Evolutionary conservation across 2,888 invertebrate species (phyloP).

Genomic region (Oligia strigilis): DNA sequence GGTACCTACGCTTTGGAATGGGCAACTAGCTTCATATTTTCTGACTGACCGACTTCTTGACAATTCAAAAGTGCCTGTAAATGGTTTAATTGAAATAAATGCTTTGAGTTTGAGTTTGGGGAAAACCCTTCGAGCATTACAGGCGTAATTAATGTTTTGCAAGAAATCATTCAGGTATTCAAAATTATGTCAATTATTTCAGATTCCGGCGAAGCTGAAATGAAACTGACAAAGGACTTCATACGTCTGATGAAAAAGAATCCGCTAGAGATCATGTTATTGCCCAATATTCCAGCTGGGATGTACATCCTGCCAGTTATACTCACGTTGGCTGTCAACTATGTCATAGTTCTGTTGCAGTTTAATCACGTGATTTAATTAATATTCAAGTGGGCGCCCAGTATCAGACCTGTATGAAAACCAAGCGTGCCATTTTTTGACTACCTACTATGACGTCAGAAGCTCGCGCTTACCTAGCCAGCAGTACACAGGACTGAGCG

Average conservation of each 20-base stretch:
- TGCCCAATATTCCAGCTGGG: conserved; percentile 27
- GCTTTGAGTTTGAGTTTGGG: no score
- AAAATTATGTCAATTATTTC: not conserved
- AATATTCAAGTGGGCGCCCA: not conserved
- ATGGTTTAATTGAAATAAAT: no score
- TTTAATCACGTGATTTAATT: conserved; percentile 26
- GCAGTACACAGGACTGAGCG: no score
- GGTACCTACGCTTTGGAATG: no score
- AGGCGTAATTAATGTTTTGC: not conserved
- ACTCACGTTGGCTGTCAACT: conserved; percentile 25
- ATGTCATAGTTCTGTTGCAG: conserved; percentile 26
- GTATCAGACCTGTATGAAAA: no score
- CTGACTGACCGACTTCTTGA: no score
- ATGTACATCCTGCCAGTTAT: conserved; percentile 33
- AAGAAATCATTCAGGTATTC: not conserved
- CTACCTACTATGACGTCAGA: no score
- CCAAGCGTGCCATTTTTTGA: no score
- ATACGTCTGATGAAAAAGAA: conserved; percentile 38
- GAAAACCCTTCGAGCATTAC: not conserved
- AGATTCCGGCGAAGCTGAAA: conserved; percentile 17
- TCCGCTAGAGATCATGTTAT: conserved; percentile 18
- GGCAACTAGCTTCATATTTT: no score
- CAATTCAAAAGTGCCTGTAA: no score
- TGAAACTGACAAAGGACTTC: conserved; percentile 32
- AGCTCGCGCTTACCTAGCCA: no score